Evolutionary conservation across 2,888 invertebrate species (phyloP), one percentile per base, ranked within the genome.

Genomic region (Netelia fuscicornis): DNA sequence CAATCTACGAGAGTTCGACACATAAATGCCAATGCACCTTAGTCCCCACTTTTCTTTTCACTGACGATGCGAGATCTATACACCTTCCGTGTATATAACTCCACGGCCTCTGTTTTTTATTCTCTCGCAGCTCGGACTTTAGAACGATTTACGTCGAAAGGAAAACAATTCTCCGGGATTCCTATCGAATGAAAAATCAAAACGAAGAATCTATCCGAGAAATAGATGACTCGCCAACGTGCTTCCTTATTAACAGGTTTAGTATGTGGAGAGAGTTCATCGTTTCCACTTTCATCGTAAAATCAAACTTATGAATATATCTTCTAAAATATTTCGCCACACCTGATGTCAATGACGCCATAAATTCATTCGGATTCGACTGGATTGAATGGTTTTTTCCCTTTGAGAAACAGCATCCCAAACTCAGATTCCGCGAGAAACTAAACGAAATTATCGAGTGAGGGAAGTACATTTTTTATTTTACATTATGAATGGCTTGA

Each of bases 1-100:
- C 87, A 87, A 71, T 84, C 75, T 77, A 70, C 83, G 88, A 83
- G 84, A 87, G 86, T 79, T 65, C 80, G 83, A 86, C 80, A 83
- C 86, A 85, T 75, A 60, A 84, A 85, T 86, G 85, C 85, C 77
- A 60, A 81, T 71, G 84, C 75, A 87, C 88, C 88, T 87, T 89
- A 72, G 77, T 86, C 88, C 90, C 89, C 87, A 83, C 88, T 76
- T 72, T 30, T 75, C 54, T 72, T 67, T 25, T 68, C 56, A 70
- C 30, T 85, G 71, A 82, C 84, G 80, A 83, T 48, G 48, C 78
- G 85, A 75, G 85, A 72, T 37, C 17, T 48, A 23, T 64, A 44
- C 58, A 60, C 37, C 37, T 37, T 37, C 62, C 44, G 70, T 76
- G 44, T 25, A n/a, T 81, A 56, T 74, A 13, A 68, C 77, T 52